phyloP scores from a whole-genome alignment of 1,140 invertebrate species.

The Catajapyx aquilonaris region DNA sequence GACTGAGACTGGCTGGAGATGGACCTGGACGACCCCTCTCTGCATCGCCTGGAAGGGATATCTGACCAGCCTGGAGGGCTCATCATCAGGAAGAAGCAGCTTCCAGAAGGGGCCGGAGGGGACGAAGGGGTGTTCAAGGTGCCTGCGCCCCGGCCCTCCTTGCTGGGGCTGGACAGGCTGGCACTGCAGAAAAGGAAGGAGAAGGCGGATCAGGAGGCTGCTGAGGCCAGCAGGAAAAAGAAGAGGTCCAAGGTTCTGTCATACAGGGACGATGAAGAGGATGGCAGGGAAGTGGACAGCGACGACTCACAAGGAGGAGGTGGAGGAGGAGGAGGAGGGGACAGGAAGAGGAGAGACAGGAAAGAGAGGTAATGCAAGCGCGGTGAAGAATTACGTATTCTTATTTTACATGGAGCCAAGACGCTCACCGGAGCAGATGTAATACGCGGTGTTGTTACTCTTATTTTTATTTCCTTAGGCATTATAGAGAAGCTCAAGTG shows the following conservation, averaged over 20 bases:
- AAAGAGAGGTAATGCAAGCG: too few species aligned
- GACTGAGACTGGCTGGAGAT: slow-evolving; percentile 9
- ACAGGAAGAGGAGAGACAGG: slow-evolving; percentile 4
- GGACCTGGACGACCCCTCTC: slow-evolving; percentile 24
- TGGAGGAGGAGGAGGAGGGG: slow-evolving; percentile 12
- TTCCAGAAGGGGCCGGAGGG: too few species aligned
- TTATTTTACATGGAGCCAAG: slow-evolving; percentile 5
- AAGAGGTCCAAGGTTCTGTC: slow-evolving; percentile 30
- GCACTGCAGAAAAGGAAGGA: slow-evolving; percentile 47
- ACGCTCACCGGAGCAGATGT: too few species aligned
- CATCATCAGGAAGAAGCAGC: slow-evolving; percentile 62
- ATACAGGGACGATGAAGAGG: slow-evolving; percentile 36
- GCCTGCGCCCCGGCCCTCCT: slow-evolving; percentile 39
- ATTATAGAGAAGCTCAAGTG: slow-evolving; percentile 50
- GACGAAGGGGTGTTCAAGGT: slow-evolving; percentile 47
- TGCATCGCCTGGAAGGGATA: slow-evolving; percentile 68
- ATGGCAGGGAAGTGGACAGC: too few species aligned
- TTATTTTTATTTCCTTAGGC: slow-evolving; percentile 22
- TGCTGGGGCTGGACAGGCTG: slow-evolving; percentile 70
- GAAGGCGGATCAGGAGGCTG: slow-evolving; percentile 30
- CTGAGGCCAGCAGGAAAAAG: too few species aligned
- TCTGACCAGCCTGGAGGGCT: slow-evolving; percentile 53
- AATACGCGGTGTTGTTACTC: too few species aligned
- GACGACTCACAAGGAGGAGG: too few species aligned
- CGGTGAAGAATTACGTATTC: too few species aligned